Evolutionary conservation across 53 echinoderm and acorn worm species (phyloP).

Genomic region (Glandiceps talaboti): DNA sequence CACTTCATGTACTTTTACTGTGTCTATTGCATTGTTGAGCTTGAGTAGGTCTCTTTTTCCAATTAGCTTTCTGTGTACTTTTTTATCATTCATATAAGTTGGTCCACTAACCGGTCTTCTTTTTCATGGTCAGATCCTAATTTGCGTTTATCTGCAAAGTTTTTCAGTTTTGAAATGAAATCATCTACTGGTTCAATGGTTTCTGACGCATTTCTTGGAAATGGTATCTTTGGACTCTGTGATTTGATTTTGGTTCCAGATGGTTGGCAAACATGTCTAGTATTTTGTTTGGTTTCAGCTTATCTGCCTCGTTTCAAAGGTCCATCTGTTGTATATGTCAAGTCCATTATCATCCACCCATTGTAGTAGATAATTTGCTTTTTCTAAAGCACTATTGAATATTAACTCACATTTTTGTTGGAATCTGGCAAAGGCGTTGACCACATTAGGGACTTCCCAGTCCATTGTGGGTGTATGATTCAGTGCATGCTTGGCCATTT

Average conservation of each 20-base stretch:
- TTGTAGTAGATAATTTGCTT: not conserved
- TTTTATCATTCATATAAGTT: too few species aligned
- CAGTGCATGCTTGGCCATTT: not conserved
- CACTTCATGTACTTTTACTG: conserved; percentile 8
- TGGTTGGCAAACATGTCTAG: conserved; percentile 7
- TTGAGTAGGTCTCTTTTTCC: too few species aligned
- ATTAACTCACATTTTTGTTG: conserved; percentile 12
- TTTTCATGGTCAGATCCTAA: conserved; percentile 25
- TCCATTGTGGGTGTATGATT: conserved; percentile 8
- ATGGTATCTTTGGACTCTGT: conserved; percentile 10
- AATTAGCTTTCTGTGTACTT: too few species aligned
- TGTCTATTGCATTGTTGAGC: conserved; percentile 11
- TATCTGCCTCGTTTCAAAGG: not conserved
- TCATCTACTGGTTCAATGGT: conserved; percentile 28
- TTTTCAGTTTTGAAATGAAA: conserved; percentile 33
- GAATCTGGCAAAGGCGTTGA: conserved; percentile 11
- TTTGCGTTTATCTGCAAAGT: conserved; percentile 14
- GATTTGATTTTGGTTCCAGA: conserved; percentile 15
- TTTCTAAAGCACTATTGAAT: not conserved
- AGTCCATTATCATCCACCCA: not conserved
- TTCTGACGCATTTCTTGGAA: conserved; percentile 14
- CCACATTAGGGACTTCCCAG: conserved; percentile 11
- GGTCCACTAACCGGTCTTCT: conserved; percentile 38
- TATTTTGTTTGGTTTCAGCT: too few species aligned
- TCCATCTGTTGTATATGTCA: not conserved